Conservation (phyloP, 2,888 invertebrate species). For the Aethes cnicana region DNA sequence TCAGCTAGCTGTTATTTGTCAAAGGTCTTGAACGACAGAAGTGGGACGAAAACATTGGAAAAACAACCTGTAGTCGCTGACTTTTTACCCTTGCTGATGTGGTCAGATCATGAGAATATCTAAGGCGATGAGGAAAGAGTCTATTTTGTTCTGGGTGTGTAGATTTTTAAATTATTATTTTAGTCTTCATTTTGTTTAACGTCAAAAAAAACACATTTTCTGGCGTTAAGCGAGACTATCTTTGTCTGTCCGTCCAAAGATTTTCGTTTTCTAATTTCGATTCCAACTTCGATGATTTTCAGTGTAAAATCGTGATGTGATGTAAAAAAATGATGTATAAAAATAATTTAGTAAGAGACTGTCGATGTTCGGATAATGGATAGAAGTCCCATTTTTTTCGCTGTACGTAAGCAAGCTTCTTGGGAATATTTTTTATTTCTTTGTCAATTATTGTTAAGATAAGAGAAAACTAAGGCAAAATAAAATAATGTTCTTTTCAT, state of each 20-base stretch:
- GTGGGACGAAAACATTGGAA: too few species aligned
- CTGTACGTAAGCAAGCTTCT: slow-evolving; percentile 68
- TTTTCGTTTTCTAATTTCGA: slow-evolving; percentile 44
- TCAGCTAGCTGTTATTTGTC: too few species aligned
- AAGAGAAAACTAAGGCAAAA: slow-evolving; percentile 50
- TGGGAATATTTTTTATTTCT: slow-evolving; percentile 49
- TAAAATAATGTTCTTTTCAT: slow-evolving; percentile 8
- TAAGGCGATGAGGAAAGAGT: too few species aligned
- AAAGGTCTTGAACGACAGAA: too few species aligned
- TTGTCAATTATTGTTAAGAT: slow-evolving; percentile 63
- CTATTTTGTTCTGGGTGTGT: too few species aligned
- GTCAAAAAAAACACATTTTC: too few species aligned
- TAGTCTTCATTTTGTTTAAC: too few species aligned
- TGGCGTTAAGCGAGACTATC: too few species aligned
- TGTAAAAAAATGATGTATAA: slow-evolving; percentile 63
- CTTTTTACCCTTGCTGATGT: too few species aligned
- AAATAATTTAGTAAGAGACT: slow-evolving; percentile 70
- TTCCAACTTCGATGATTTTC: slow-evolving; percentile 37
- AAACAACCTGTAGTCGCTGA: too few species aligned
- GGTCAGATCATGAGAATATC: too few species aligned
- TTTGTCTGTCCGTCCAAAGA: slow-evolving; percentile 77
- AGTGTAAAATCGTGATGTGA: slow-evolving; percentile 61
- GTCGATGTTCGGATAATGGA: slow-evolving; percentile 59
- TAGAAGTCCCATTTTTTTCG: slow-evolving; percentile 60
- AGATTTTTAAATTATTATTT: too few species aligned